These are phyloP conservation scores for Hippoglossus stenolepis DNA, from an alignment of 2,113 vertebrate species.

Conservation along the genomic window DNA sequence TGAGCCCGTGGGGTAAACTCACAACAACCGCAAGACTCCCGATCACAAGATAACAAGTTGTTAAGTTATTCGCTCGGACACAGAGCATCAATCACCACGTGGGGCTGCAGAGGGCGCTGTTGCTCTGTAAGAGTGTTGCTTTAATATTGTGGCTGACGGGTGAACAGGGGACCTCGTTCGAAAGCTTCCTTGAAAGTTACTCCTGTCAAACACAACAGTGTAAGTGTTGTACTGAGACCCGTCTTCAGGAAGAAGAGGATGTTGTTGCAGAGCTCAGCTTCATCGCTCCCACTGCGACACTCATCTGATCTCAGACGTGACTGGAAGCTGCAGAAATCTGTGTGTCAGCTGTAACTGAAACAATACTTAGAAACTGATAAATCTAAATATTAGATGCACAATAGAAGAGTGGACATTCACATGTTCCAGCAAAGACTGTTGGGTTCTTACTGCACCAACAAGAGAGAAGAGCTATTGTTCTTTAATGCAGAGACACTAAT, in stretches of 20 bases:
- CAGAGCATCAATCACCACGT: too few species aligned
- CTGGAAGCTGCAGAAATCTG: background rate
- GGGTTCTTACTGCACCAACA: background rate
- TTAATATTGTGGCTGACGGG: too few species aligned
- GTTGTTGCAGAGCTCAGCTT: conserved; percentile 8
- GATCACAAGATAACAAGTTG: too few species aligned
- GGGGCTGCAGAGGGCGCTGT: too few species aligned
- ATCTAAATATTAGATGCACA: background rate
- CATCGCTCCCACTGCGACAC: conserved; percentile 33
- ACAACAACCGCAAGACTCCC: too few species aligned
- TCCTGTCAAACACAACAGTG: background rate
- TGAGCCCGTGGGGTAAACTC: too few species aligned
- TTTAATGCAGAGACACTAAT: background rate
- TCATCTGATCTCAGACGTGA: conserved; percentile 25
- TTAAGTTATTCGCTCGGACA: too few species aligned
- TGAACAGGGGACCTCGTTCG: too few species aligned
- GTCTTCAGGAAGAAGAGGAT: conserved; percentile 25
- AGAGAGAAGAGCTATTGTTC: background rate
- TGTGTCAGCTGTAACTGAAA: too few species aligned
- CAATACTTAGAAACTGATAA: too few species aligned
- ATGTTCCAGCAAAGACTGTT: too few species aligned
- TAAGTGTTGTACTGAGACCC: conserved; percentile 4
- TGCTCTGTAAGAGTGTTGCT: background rate
- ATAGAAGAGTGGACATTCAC: background rate
- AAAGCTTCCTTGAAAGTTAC: too few species aligned